Evolutionary conservation across 92 coral and sea anemone species (phyloP), one percentile per base, ranked within the genome.

Genomic region (Blastomussa wellsi): DNA sequence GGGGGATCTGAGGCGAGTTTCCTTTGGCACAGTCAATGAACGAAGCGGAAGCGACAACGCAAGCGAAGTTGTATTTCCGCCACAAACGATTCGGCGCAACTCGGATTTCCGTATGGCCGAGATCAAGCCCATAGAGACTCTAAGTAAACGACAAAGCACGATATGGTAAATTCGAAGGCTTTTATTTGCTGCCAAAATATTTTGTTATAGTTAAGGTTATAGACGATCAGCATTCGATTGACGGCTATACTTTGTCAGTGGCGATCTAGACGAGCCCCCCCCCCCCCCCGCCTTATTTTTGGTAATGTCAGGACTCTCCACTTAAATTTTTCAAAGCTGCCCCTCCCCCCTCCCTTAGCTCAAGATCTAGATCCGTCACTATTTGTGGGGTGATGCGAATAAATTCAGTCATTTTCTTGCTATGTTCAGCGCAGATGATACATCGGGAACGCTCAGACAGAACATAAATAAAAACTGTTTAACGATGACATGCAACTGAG

Each of bases 121-220:
- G 74, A 82, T 88, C 47, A 82, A 72, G 77, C 79, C 92, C 0
- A 47, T 90, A n/a, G 48, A 72, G 51, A 86, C 92, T 42, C 82
- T 90, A n/a, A 86, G 87, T 53, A 86, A 86, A 42, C 90, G 88
- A 77, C 90, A 90, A 73, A 90, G 92, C 80, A 90, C 92, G 7
- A 90, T 90, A 90, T 90, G 92, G 92, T 90, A 66, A 81, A n/a
- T n/a, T n/a, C n/a, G n/a, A n/a, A n/a, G n/a, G n/a, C n/a, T n/a
- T n/a, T 22, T 20, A 12, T 33, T 11, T 19, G 71, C 60, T 73
- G 36, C 79, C 4, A 41, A 19, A 59, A 59, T 55, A 6, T 5
- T 3, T 57, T 57, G 8, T 57, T 57, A 22, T 22, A 26, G 29
- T n/a, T n/a, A n/a, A n/a, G n/a, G 64, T 57, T 11, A 65, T 28